Base-by-base conservation (phyloP, 2,113 vertebrate genomes). In the Microtus pennsylvanicus region DNA sequence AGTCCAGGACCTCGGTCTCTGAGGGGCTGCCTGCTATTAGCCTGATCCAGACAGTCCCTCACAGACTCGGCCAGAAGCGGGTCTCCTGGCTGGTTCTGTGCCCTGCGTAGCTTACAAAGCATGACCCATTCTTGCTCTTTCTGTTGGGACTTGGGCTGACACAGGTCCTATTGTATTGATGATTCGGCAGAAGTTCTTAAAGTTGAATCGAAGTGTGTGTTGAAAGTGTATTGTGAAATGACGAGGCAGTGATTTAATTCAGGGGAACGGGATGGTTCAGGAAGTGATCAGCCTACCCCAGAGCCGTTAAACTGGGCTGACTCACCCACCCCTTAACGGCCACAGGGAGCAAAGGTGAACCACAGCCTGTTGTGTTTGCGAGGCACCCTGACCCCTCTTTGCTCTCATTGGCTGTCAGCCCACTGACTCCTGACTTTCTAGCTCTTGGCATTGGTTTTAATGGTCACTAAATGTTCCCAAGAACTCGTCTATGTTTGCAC, bases 361-460 rank as follows among this genome's bases (percentile, higher is more conserved):
- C 55, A 7, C 45, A 33, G 52, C 50, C 88, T 65, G 63, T 65
- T 30, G 58, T 82, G 74, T 75, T 26, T 76, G 26, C 24, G 10
- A 2, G 0, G 8, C 22, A 33, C 75, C 52, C 17, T 2, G 16
- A 13, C 35, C 33, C n/a, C 88, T 90, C 90, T 70, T 52, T 12
- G 70, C 75, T 76, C 30, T 35, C 9, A 3, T 0, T 69, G 95
- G 50, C 74, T 67, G n/a, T 87, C 81, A 75, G 45, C 89, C 81
- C 72, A 35, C 19, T 80, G 90, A 69, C 78, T 90, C 81, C 94
- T 74, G 61, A 30, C 30, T 67, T 87, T 93, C 75, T 95, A 85
- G n/a, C 75, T 91, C 69, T 80, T 42, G 78, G 74, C 75, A 35
- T 80, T 75, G 91, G 74, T 87, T 78, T 69, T 52, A 38, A 70